phyloP scores from a whole-genome alignment of 2,113 vertebrate species.

The Lipophrys pholis region DNA sequence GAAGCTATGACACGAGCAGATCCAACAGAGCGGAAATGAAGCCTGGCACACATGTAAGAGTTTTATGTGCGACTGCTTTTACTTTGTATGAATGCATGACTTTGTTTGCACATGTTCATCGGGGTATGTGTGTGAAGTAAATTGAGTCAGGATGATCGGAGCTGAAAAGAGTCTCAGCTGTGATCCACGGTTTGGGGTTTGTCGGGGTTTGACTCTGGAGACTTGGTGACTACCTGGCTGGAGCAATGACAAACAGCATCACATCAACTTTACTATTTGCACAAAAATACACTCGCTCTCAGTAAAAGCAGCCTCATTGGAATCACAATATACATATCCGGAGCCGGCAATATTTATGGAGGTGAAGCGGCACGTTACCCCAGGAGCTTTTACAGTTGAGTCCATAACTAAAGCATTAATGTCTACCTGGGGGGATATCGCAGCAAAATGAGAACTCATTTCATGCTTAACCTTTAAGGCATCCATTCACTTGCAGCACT shows the following conservation, averaged over 20 bases:
- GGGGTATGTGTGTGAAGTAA: slow-evolving; percentile 16
- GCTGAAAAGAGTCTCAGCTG: slow-evolving; percentile 64
- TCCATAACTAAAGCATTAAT: slow-evolving; percentile 79
- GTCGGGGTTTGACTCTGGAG: slow-evolving; percentile 46
- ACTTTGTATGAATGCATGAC: slow-evolving; percentile 29
- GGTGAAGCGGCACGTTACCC: slow-evolving; percentile 53
- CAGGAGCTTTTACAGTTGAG: slow-evolving; percentile 66
- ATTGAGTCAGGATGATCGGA: slow-evolving; percentile 54
- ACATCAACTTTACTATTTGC: slow-evolving; percentile 64
- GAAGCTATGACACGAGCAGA: slow-evolving; percentile 66
- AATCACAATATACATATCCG: slow-evolving; percentile 54
- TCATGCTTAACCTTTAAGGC: slow-evolving; percentile 76
- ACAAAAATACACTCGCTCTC: slow-evolving; percentile 47
- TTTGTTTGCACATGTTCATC: neutral
- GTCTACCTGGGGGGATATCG: slow-evolving; percentile 70
- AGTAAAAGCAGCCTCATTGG: slow-evolving; percentile 42
- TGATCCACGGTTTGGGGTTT: slow-evolving; percentile 44
- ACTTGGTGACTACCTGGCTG: slow-evolving; percentile 62
- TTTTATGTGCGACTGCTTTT: slow-evolving; percentile 33
- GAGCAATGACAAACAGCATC: slow-evolving; percentile 63
- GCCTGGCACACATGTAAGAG: slow-evolving; percentile 46
- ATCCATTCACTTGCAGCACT: slow-evolving; percentile 68
- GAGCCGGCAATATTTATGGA: slow-evolving; percentile 57
- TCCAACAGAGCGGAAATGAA: slow-evolving; percentile 65
- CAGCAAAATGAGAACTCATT: slow-evolving; percentile 75